Percentiles rank a stretch among this genome's conserved stretches.
Conservation (phyloP, 2,113 vertebrate genomes). For the Pseudorectes ferrugineus region DNA sequence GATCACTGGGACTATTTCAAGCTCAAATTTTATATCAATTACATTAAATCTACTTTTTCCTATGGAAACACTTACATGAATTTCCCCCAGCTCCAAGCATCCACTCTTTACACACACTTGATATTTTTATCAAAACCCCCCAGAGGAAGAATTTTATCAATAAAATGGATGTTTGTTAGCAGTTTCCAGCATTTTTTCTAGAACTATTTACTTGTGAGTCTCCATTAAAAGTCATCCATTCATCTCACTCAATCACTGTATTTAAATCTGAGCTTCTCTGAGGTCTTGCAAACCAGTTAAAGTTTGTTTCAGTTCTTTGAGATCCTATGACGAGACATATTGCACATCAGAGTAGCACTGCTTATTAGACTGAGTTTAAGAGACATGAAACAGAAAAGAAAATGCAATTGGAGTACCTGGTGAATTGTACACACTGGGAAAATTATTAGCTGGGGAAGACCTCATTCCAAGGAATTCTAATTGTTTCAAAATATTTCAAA, state of each 20-base stretch:
- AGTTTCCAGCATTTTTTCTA: background rate
- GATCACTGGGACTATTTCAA: background rate
- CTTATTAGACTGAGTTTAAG: background rate
- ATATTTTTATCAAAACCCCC: background rate
- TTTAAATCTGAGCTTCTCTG: background rate
- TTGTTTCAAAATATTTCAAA: background rate
- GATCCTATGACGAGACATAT: background rate
- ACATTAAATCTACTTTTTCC: background rate
- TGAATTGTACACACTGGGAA: background rate
- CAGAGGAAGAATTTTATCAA: background rate
- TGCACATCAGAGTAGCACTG: background rate
- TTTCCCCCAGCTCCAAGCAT: background rate
- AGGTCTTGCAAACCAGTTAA: background rate
- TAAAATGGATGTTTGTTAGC: rapidly evolving
- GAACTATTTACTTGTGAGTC: background rate
- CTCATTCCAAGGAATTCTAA: background rate
- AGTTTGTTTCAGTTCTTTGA: background rate
- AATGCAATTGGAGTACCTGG: background rate
- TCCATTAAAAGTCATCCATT: background rate
- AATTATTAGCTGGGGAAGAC: background rate
- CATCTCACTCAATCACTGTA: background rate
- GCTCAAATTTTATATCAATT: background rate
- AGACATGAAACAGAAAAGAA: background rate
- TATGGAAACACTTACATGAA: rapidly evolving
- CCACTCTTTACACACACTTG: background rate